Base-by-base conservation (phyloP, 2,797 vertebrate genomes). In the Thripadectes ignobilis region DNA sequence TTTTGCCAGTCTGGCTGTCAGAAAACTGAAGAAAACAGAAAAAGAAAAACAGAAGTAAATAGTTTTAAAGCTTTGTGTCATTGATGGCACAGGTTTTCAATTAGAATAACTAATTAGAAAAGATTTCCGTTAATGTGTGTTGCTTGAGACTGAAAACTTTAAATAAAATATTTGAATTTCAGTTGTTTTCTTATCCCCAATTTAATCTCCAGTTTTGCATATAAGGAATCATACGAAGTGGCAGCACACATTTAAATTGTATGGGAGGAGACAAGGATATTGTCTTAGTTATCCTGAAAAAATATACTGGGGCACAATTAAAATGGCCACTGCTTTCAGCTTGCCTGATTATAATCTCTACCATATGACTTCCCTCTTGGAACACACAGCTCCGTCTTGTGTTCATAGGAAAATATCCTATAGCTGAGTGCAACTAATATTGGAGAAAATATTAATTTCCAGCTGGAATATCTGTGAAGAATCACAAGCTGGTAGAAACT, bases 301-400 rank as follows among this genome's bases (percentile, higher is more conserved):
- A 90, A 66, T 36, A 57, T 8, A 85, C 84, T 52, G 29, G 32
- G 89, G 55, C 39, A 77, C 67, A 94, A 93, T 92, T 89, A 85
- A 87, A 94, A 89, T 63, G 78, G 84, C 57, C 71, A 76, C 55
- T 79, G 92, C 92, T 94, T 71, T 91, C 78, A 91, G 74, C 18
- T 63, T 94, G 77, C 52, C 90, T 91, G 74, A 93, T 92, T 88
- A 46, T 97, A 92, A 93, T 96, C 58, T 82, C 43, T 73, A 66
- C 88, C 85, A 88, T 91, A 97, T 94, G 74, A 86, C 38, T 87
- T 78, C 24, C 8, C 51, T 86, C 39, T 63, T 89, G 90, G 86
- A 97, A 73, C 57, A 49, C 36, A 34, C 34, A 71, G 19, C 59
- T 85, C 21, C 48, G 84, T 78, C 62, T 73, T 62, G 18, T 81